A percentile compares a stretch with the other conserved stretches of the same genome.
phyloP scores from a whole-genome alignment of 2,113 vertebrate genomes.

The Salvelinus namaycush region DNA sequence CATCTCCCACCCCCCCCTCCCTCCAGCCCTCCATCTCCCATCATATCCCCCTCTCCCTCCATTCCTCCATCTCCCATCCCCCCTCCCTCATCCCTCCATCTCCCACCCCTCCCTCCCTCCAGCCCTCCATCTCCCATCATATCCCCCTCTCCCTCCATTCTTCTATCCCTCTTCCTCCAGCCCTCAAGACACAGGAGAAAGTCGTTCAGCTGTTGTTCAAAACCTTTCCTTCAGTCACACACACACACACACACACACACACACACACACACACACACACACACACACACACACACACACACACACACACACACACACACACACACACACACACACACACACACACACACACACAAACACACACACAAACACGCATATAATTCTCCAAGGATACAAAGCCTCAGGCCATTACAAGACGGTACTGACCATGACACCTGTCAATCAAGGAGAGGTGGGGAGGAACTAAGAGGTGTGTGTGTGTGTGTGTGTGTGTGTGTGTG shows the following conservation, averaged over 20 bases:
- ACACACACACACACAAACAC: conserved; percentile 1
- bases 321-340: background rate
- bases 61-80: too few species aligned
- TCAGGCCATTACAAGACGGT: conserved; percentile 1
- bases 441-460: conserved; percentile 18
- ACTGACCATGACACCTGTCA: conserved; percentile 45
- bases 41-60: background rate
- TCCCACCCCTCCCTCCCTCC: too few species aligned
- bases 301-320: too few species aligned
- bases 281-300: too few species aligned
- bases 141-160: too few species aligned
- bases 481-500: too few species aligned
- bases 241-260: background rate
- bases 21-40: background rate
- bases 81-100: too few species aligned
- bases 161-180: too few species aligned
- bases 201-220: too few species aligned
- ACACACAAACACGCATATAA: background rate
- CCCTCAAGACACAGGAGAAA: background rate
- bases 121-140: too few species aligned
- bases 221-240: background rate
- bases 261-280: too few species aligned
- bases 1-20: too few species aligned
- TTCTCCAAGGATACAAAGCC: conserved; percentile 16
- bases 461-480: background rate